Evolutionary conservation across 2,113 vertebrate genomes (phyloP), one percentile per base, ranked within the genome.

Genomic region (Seriola rivoliana): DNA sequence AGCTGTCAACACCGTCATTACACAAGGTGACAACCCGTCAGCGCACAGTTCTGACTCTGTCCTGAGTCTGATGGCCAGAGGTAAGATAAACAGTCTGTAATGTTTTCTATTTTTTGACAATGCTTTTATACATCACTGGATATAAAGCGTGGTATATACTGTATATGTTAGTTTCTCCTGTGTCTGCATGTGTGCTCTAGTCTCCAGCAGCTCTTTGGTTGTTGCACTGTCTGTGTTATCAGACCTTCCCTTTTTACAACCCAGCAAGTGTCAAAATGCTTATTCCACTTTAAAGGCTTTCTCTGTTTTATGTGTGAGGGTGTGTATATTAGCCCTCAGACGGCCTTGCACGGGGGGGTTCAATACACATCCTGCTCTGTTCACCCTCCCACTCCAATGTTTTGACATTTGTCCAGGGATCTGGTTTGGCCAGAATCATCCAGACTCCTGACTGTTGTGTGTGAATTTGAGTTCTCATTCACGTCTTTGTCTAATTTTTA

Each of bases 311-410:
- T 92, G 90, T 92, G 89, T 64, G 66, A 55, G 87, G 72, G 88
- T 92, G 94, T 96, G 95, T 95, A 94, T 95, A 95, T 96, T 95
- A 94, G 91, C 94, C 81, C 92, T 92, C 93, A 95, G 95, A 95
- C 95, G 80, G 90, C 93, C 92, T 86, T 90, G 88, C 80, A 85
- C 83, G 76, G 85, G 85, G 85, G 88, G 86, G 85, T 87, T 87
- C 91, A 96, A 95, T 95, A 95, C 94, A 96, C 94, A 95, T 94
- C 92, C 89, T 89, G 89, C 88, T 79, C 93, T 81, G 78, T 67
- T 88, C 82, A 50, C 71, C 90, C 82, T 88, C 86, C 81, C 66
- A 57, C 80, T 71, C 65, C 52, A 75, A 6, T 66, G 80, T 84
- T 92, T 86, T 92, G 89, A 95, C 94, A 95, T 94, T 92, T 94